Evolutionary conservation across 1,140 invertebrate species (phyloP).

Genomic region (Temnothorax curvispinosus): DNA sequence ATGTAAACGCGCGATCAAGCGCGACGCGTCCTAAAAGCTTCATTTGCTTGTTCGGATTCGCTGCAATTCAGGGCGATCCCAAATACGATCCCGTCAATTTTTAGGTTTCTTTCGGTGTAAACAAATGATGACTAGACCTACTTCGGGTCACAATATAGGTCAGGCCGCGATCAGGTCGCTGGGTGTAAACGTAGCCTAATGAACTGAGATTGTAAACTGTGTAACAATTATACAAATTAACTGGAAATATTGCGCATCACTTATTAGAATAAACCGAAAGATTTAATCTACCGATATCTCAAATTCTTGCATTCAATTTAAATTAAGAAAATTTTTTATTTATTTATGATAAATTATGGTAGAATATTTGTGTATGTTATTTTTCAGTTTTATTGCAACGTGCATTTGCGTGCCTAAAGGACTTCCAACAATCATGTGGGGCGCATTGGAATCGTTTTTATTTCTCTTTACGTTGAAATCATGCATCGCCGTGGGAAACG

Average conservation of each 20-base stretch:
- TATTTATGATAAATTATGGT: background rate
- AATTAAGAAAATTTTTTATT: conserved; percentile 9
- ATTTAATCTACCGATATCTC: background rate
- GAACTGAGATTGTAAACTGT: conserved; percentile 14
- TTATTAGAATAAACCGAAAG: background rate
- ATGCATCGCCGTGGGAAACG: conserved; percentile 21
- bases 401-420: background rate
- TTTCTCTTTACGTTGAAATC: conserved; percentile 3
- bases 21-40: too few relatives aligned
- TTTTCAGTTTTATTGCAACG: conserved; percentile 28
- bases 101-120: too few relatives aligned
- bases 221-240: background rate
- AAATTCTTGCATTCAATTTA: conserved; percentile 6
- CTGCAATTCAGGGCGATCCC: too few relatives aligned
- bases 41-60: too few relatives aligned
- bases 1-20: too few relatives aligned
- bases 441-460: conserved; percentile 13
- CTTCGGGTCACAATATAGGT: too few relatives aligned
- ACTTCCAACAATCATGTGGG: conserved; percentile 22
- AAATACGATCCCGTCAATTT: too few relatives aligned
- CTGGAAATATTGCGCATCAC: conserved; percentile 24
- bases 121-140: too few relatives aligned
- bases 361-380: conserved; percentile 13
- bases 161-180: too few relatives aligned
- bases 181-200: too few relatives aligned